These are phyloP conservation scores for Margaritifera margaritifera DNA, from an alignment of 2,888 invertebrate species.

Conservation along the genomic window DNA sequence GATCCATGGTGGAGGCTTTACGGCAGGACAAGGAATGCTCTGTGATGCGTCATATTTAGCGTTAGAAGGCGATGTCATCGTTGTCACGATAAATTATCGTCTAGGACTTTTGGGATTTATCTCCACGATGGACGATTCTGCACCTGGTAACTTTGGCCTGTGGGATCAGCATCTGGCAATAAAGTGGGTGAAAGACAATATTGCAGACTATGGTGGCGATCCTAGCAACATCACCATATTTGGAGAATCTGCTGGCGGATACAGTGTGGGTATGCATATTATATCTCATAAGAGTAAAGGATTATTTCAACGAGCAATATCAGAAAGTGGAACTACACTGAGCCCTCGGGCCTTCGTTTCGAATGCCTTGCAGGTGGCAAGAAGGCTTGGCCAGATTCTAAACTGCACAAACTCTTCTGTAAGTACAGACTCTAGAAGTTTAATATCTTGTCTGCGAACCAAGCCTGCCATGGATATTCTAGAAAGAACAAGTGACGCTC, in stretches of 20 bases:
- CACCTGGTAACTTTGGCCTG: slow-evolving; percentile 46
- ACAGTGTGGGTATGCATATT: slow-evolving; percentile 41
- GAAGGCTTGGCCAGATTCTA: slow-evolving; percentile 21
- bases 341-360: slow-evolving; percentile 77
- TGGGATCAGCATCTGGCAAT: slow-evolving; percentile 52
- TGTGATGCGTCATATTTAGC: slow-evolving; percentile 45
- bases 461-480: slow-evolving; percentile 22
- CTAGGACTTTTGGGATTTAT: slow-evolving; percentile 52
- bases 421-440: background rate
- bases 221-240: slow-evolving; percentile 38
- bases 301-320: slow-evolving; percentile 45
- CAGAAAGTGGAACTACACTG: slow-evolving; percentile 77
- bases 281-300: slow-evolving; percentile 35
- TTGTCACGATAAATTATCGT: slow-evolving; percentile 52
- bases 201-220: slow-evolving; percentile 50
- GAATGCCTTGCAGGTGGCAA: slow-evolving; percentile 18
- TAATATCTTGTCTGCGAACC: slow-evolving; percentile 22
- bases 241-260: slow-evolving; percentile 53
- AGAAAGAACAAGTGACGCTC: slow-evolving; percentile 8
- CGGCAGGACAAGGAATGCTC: slow-evolving; percentile 37
- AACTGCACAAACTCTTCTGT: slow-evolving; percentile 15
- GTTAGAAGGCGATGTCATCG: slow-evolving; percentile 41
- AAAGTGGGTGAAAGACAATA: slow-evolving; percentile 49
- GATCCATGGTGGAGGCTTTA: slow-evolving; percentile 55
- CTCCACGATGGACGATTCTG: slow-evolving; percentile 29